Evolutionary conservation across 2,113 vertebrate species (phyloP), one percentile per base, ranked within the genome.

Genomic region (Centropus bengalensis): DNA sequence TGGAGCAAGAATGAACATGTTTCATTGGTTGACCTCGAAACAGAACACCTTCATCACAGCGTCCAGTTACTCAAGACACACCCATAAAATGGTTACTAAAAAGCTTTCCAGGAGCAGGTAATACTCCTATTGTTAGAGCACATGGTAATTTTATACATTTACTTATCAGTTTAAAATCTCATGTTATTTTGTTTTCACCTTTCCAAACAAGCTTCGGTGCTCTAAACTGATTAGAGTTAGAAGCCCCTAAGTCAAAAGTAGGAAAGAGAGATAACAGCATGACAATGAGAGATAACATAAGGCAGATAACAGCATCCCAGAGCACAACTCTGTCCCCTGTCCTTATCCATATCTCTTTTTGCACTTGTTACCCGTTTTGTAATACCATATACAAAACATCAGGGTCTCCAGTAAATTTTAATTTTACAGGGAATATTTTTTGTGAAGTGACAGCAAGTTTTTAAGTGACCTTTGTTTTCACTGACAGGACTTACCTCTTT

Each of bases 401-500:
- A 40, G 2, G 7, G 13, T 8, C 54, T 58, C 40, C 32, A 86
- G 30, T 82, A 66, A 74, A 82, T 49, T 76, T 56, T 24, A 45
- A 54, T 52, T 82, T 89, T 59, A 73, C 28, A 32, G 16, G 54
- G 51, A 86, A 7, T 51, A 44, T 42, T 84, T 92, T 71, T 92
- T 64, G 6, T 79, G 51, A 93, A 42, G 49, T 33, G 8, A 52
- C 49, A 64, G 36, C 4, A 38, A 45, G 38, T 47, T 26, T 77
- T 81, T 32, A 44, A 10, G 30, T 17, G 45, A 81, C 4, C 30
- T 11, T 28, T 1, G 1, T 68, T 45, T 62, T 67, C 30, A 68
- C 27, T 27, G 49, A 26, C 38, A 63, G 30, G 26, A 26, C 98
- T 77, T 79, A 99, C 99, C 99, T 99, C 99, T 98, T 96, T 99